Conservation (phyloP, 2,797 vertebrate genomes). For the Syngnathus acus region DNA sequence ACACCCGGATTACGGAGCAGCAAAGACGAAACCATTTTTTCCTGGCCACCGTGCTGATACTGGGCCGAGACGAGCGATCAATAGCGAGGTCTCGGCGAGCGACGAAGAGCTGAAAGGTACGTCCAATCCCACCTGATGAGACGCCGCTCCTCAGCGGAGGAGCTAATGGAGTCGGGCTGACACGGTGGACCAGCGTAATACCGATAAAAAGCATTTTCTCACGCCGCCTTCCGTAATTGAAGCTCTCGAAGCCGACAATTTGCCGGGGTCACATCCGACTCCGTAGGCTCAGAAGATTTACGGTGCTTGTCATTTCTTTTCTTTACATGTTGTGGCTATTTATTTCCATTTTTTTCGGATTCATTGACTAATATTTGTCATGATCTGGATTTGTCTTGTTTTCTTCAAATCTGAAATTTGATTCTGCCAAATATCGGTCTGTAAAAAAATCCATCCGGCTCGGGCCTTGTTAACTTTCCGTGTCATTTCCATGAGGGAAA, state of each 20-base stretch:
- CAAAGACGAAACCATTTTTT: conserved; percentile 50
- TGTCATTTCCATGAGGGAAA: no score
- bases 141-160: conserved; percentile 56
- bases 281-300: conserved; percentile 23
- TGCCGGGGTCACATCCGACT: conserved; percentile 37
- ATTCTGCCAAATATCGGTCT: no score
- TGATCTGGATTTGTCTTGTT: no score
- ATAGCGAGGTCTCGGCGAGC: conserved; percentile 57
- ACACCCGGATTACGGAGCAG: no score
- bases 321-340: no score
- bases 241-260: conserved; percentile 52
- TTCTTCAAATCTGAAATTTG: no score
- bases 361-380: no score
- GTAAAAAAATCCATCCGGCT: no score
- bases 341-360: no score
- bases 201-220: conserved; percentile 64
- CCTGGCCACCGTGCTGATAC: conserved; percentile 35
- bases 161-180: conserved; percentile 64
- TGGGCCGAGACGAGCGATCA: conserved; percentile 48
- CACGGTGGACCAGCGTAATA: conserved; percentile 66
- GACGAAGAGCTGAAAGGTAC: conserved; percentile 55
- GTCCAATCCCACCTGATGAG: conserved; percentile 63
- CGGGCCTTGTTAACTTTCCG: no score
- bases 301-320: no score
- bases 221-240: conserved; percentile 53